Conservation (phyloP, 2,888 invertebrate species). For the Plusia festucae region DNA sequence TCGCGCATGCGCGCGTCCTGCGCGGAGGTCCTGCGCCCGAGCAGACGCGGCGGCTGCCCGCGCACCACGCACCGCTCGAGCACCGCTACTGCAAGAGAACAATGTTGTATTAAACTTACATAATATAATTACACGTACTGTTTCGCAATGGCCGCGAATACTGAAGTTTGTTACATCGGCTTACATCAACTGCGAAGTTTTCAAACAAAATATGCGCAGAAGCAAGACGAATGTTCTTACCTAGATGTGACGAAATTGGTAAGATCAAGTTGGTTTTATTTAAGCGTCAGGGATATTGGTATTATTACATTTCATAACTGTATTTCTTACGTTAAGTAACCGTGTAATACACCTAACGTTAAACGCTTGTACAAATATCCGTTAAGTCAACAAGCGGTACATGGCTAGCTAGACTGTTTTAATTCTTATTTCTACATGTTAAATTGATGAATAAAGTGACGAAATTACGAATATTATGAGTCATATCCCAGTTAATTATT, state of each 20-base stretch:
- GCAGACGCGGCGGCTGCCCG: conserved; percentile 65
- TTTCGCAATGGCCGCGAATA: conserved; percentile 33
- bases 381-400: conserved; percentile 10
- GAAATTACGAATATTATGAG: background rate
- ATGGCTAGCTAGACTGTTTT: background rate
- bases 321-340: conserved; percentile 31
- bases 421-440: background rate
- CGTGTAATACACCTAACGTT: conserved; percentile 15
- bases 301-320: conserved; percentile 22
- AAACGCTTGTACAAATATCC: conserved; percentile 17
- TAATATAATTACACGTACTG: conserved; percentile 36
- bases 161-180: conserved; percentile 34
- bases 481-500: background rate
- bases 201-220: conserved; percentile 31
- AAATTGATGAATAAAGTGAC: background rate
- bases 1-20: conserved; percentile 47
- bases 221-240: conserved; percentile 47
- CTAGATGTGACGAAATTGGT: conserved; percentile 39
- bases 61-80: conserved; percentile 18
- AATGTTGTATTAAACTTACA: conserved; percentile 34
- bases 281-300: conserved; percentile 27
- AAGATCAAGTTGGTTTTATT: conserved; percentile 41
- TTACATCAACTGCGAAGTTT: conserved; percentile 44
- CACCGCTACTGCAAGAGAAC: conserved; percentile 32
- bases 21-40: conserved; percentile 56